phyloP scores from a whole-genome alignment of 1,140 invertebrate genomes.

The Rhagoletis pomonella region DNA sequence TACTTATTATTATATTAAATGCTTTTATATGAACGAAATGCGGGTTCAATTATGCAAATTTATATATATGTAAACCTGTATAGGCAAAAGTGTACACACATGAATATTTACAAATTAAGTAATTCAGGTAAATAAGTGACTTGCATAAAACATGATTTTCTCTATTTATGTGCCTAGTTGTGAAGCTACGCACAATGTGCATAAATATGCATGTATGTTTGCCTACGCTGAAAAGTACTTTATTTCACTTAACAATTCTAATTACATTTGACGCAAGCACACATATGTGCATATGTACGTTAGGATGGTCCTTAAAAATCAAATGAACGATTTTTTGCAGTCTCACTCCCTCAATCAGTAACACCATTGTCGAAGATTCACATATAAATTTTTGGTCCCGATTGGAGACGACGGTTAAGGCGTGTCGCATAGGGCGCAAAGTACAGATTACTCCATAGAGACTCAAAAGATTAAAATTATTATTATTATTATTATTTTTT shows the following conservation, averaged over 20 bases:
- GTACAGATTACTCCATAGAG: no score
- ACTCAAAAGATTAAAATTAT: no score
- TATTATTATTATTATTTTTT: no score
- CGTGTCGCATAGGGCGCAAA: no score
- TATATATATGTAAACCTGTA: neutral
- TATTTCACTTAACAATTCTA: conserved; percentile 52
- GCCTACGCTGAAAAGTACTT: neutral
- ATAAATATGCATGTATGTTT: neutral
- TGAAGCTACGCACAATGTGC: neutral
- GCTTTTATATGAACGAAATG: neutral
- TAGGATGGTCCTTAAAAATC: no score
- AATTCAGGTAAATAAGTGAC: neutral
- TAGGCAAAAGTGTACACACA: neutral
- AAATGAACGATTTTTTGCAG: no score
- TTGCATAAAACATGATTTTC: neutral
- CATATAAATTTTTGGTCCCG: no score
- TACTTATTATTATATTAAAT: conserved; percentile 31
- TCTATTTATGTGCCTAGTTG: conserved; percentile 1
- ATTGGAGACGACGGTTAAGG: no score
- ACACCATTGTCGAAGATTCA: no score
- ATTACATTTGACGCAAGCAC: conserved; percentile 35
- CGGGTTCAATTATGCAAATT: conserved; percentile 22
- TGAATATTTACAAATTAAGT: conserved; percentile 16
- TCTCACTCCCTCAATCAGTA: no score
- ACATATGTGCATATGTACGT: neutral